Evolutionary conservation across 1,140 invertebrate species (phyloP), one percentile per base, ranked within the genome.

Genomic region (Arion vulgaris): DNA sequence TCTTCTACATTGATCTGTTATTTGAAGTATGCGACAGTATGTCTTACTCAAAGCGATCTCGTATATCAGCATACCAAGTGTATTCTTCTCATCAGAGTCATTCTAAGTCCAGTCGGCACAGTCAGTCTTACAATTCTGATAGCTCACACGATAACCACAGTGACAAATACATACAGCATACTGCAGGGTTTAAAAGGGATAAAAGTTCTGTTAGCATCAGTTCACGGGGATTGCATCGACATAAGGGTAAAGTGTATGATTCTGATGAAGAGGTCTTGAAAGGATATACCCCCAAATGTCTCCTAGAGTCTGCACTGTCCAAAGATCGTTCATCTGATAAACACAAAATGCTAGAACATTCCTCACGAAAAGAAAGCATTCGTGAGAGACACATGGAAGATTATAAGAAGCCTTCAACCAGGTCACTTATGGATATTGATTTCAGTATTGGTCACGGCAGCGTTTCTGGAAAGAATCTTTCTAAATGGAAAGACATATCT

Each of bases 351-450:
- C 23, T 9, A 11, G 51, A 76, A 36, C 53, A 45, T 76, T 36
- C 28, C 34, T 32, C 45, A 5, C 41, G 28, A 41, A 39, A 28
- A 49, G 36, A 76, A 7, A 23, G 4, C 15, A 28, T 66, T n/a
- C n/a, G 5, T 36, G n/a, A 13, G 2, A 53, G 13, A 53, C 36
- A 57, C 53, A 15, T 1, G 15, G 45, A 57, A 36, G 53, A n/a
- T 26, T 17, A 62, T 68, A 49, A n/a, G 39, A 78, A 66, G 45
- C 45, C 51, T 38, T 57, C 53, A 15, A 36, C 76, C 32, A 41
- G 34, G 34, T 78, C 76, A 23, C 76, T 78, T 15, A 78, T 78
- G 76, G 76, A 78, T n/a, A 78, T 78, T 36, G 76, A 78, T 23
- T 66, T 78, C 28, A 75, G 73, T 75, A 51, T 2, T 17, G 34